Percentiles rank a stretch among this genome's conserved stretches.
Evolutionary conservation across 2,888 invertebrate species (phyloP).

Genomic region (Apodemia mormo): DNA sequence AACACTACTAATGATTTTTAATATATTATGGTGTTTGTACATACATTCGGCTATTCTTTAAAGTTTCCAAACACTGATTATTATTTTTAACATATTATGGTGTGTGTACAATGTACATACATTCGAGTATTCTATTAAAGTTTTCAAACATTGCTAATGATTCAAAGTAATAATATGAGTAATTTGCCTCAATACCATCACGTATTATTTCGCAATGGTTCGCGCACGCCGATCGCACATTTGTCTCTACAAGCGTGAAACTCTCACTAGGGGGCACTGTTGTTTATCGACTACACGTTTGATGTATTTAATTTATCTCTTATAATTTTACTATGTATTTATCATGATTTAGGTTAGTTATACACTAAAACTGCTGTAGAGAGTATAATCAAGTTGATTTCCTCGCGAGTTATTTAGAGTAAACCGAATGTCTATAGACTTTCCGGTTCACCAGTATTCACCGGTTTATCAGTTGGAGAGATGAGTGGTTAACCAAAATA

Average conservation of each 20-base stretch:
- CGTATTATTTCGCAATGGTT: slow-evolving; percentile 45
- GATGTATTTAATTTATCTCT: slow-evolving; percentile 53
- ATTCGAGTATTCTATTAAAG: too few relatives aligned
- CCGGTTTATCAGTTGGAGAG: too few relatives aligned
- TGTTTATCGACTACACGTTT: slow-evolving; percentile 59
- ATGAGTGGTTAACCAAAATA: too few relatives aligned
- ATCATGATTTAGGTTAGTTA: slow-evolving; percentile 25
- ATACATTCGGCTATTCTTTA: too few relatives aligned
- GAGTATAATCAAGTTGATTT: neutral
- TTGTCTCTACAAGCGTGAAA: slow-evolving; percentile 47
- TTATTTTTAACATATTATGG: too few relatives aligned
- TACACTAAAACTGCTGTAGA: neutral
- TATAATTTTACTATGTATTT: slow-evolving; percentile 37
- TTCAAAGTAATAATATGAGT: slow-evolving; percentile 28
- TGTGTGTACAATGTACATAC: too few relatives aligned
- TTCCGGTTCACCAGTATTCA: too few relatives aligned
- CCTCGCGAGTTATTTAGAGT: too few relatives aligned
- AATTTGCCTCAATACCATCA: slow-evolving; percentile 47
- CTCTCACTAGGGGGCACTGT: slow-evolving; percentile 49
- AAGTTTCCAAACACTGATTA: too few relatives aligned
- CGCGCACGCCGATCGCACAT: slow-evolving; percentile 52
- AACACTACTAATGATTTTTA: too few relatives aligned
- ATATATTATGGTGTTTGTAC: too few relatives aligned
- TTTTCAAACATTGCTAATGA: slow-evolving; percentile 14
- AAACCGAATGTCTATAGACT: too few relatives aligned